A percentile compares a stretch with the other conserved stretches of the same genome.
phyloP scores from a whole-genome alignment of 2,113 vertebrate genomes.

The Pantherophis guttatus region DNA sequence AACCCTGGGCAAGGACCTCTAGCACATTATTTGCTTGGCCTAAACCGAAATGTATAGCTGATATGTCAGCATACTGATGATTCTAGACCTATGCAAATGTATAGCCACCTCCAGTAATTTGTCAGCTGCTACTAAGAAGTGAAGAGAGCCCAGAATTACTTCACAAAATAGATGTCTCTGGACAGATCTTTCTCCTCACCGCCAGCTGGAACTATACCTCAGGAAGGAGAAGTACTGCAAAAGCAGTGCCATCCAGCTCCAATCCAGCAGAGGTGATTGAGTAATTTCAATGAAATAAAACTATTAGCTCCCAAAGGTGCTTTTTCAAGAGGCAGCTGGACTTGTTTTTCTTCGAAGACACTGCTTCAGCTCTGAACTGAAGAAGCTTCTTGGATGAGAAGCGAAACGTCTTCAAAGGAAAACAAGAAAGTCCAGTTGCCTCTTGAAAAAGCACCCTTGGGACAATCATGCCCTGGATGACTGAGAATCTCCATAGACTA shows the following conservation, averaged over 20 bases:
- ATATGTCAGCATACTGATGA: not conserved
- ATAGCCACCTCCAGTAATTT: not conserved
- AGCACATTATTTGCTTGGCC: not conserved
- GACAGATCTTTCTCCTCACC: not conserved
- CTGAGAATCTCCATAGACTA: too few species aligned
- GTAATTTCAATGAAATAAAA: not conserved
- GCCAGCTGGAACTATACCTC: not conserved
- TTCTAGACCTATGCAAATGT: not conserved
- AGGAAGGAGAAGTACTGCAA: not conserved
- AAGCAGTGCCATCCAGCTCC: not conserved
- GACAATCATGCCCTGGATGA: too few species aligned
- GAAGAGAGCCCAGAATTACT: not conserved
- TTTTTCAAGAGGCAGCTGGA: too few species aligned
- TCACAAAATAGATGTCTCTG: not conserved
- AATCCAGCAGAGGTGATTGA: not conserved
- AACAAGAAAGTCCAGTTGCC: too few species aligned
- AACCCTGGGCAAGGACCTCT: not conserved
- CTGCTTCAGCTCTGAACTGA: too few species aligned
- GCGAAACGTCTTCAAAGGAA: too few species aligned
- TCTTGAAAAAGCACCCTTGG: too few species aligned
- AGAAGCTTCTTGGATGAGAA: too few species aligned
- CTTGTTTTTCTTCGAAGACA: too few species aligned
- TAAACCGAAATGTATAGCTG: not conserved
- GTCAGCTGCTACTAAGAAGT: not conserved
- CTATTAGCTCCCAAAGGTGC: not conserved